Evolutionary conservation across 23 tunicate species (phyloP).

Genomic region (Halocynthia aurantium): DNA sequence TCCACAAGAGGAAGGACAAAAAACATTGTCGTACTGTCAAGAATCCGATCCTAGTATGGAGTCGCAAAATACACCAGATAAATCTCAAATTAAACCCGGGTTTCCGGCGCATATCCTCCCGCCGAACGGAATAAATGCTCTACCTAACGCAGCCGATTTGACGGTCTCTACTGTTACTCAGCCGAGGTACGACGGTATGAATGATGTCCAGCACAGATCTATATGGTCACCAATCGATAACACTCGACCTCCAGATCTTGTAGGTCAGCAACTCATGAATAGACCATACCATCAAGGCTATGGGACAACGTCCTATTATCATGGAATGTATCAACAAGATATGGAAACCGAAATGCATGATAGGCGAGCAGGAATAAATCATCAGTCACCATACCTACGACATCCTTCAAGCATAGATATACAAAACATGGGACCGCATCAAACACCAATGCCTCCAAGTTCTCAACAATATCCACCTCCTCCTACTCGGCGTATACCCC

Average conservation of each 20-base stretch:
- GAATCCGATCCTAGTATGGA: no score
- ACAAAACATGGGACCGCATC: constrained; percentile 1
- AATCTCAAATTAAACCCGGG: no score
- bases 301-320: constrained; percentile 4
- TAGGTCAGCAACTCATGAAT: background rate
- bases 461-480: constrained; percentile 3
- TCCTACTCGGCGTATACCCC: background rate
- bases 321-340: constrained; percentile 13
- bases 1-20: no score
- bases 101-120: no score
- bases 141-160: no score
- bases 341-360: background rate
- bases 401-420: constrained; percentile 3
- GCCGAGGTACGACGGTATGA: no score
- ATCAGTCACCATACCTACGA: constrained; percentile 3
- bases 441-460: constrained; percentile 2
- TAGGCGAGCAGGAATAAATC: background rate
- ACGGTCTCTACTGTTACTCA: no score
- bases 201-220: background rate
- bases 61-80: no score
- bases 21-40: no score
- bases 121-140: no score
- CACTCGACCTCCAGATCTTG: background rate
- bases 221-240: constrained; percentile 24
- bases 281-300: constrained; percentile 11